Conservation (phyloP, 2,113 vertebrate species). For the Aptenodytes forsteri region DNA sequence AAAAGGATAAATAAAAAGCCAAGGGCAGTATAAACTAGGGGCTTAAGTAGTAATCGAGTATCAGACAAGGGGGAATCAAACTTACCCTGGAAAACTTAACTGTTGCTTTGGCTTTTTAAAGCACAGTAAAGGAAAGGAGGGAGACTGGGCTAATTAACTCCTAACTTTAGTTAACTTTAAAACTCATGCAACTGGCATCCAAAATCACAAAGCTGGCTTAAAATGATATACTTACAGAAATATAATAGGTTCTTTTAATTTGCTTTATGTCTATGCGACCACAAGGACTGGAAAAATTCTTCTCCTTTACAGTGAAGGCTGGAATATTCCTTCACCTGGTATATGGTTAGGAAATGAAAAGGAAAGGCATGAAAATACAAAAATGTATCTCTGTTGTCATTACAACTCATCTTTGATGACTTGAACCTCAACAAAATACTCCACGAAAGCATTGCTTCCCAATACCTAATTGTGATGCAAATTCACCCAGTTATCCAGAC, state of each 20-base stretch:
- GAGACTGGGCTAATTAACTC: not conserved
- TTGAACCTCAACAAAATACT: not conserved
- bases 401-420: not conserved
- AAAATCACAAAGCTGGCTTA: not conserved
- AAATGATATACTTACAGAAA: not conserved
- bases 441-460: not conserved
- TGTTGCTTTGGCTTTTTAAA: not conserved
- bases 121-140: not conserved
- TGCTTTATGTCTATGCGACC: not conserved
- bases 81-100: not conserved
- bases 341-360: not conserved
- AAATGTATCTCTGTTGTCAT: not conserved
- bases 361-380: not conserved
- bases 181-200: not conserved
- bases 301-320: not conserved
- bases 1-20: not conserved
- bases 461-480: conserved; percentile 4
- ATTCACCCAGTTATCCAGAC: conserved; percentile 6
- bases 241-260: not conserved
- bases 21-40: not conserved
- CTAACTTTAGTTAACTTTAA: not conserved
- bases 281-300: not conserved
- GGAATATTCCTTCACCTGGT: not conserved
- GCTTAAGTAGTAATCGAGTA: not conserved
- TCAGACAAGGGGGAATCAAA: not conserved